Base-by-base conservation (phyloP, 2,888 invertebrate genomes). In the Tupiocoris notatus region DNA sequence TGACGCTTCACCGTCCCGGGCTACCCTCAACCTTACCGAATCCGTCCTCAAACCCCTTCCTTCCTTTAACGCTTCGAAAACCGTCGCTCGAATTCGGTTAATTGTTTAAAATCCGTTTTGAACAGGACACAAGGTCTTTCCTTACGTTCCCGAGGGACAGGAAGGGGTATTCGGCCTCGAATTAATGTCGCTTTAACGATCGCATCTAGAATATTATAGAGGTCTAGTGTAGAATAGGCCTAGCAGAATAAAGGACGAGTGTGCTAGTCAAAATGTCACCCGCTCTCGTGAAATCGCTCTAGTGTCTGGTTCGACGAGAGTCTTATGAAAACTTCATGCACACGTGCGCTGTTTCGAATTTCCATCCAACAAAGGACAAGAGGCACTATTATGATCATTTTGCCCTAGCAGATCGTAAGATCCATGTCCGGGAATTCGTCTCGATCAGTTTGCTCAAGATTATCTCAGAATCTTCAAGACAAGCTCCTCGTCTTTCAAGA, bases 101-200 rank as follows among this genome's bases (percentile, higher is more conserved):
- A 67, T 67, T 67, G 67, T 67, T 67, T 67, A 67, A 67, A 67
- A 67, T 67, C 67, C 67, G 57, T 67, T 67, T 67, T 67, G 67
- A 39, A 39, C 39, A 39, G 39, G 39, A 39, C 39, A 12, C 39
- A 39, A 39, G 39, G 39, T 39, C 39, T 39, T 39, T 39, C 39
- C 39, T 39, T 3, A 3, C 39, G 12, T 7, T 39, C 39, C 39
- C 39, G 12, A 7, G 39, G 39, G 39, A 7, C 39, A 39, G 39
- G 12, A 39, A 39, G 39, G 39, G 39, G 39, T 12, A 12, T 39
- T 39, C 39, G 39, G 39, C 6, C 39, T 39, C 39, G 39, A 39
- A 39, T 39, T 39, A 39, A 39, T 39, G 39, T 39, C 39, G 39
- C 39, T 39, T 39, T 39, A 39, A 39, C 39, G 39, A 39, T 39